A percentile compares a stretch with the other conserved stretches of the same genome.
Evolutionary conservation across 2,113 vertebrate species (phyloP).

Genomic region (Epinephelus lanceolatus): DNA sequence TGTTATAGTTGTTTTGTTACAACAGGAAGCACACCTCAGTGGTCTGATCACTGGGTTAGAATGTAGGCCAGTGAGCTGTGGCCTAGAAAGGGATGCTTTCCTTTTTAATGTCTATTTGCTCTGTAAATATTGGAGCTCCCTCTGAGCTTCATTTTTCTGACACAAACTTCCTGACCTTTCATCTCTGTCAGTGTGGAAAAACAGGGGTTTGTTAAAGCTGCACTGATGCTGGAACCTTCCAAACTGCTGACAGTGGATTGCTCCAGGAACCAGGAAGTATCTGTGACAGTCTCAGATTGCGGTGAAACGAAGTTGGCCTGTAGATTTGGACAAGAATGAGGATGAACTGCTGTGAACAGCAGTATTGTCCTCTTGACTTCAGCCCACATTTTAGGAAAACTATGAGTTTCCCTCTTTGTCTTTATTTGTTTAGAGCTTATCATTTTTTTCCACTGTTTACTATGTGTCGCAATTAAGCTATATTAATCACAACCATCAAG

Average conservation of each 20-base stretch:
- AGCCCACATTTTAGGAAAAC: not conserved
- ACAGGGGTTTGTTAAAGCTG: not conserved
- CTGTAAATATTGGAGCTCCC: constrained; percentile 43
- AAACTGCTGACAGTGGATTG: constrained; percentile 55
- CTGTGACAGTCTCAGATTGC: constrained; percentile 1
- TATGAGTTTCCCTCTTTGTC: not conserved
- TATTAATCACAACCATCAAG: not conserved
- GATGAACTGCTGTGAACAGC: not conserved
- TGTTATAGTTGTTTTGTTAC: constrained; percentile 3
- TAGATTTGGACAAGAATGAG: constrained; percentile 17
- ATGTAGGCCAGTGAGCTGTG: constrained; percentile 21
- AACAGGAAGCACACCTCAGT: constrained; percentile 48
- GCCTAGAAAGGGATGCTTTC: constrained; percentile 5
- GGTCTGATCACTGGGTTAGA: constrained; percentile 19
- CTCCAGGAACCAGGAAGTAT: constrained; percentile 66
- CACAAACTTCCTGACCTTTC: constrained; percentile 46
- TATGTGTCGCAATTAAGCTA: no score
- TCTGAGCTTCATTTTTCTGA: constrained; percentile 14
- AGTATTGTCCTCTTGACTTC: not conserved
- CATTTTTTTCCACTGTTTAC: no score
- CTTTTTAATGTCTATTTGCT: constrained; percentile 57
- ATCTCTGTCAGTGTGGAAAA: constrained; percentile 29
- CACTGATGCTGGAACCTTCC: not conserved
- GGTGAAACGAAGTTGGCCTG: not conserved
- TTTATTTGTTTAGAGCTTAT: not conserved